These are phyloP conservation scores for Conomelus anceps DNA, from an alignment of 2,888 invertebrate species.

Conservation along the genomic window DNA sequence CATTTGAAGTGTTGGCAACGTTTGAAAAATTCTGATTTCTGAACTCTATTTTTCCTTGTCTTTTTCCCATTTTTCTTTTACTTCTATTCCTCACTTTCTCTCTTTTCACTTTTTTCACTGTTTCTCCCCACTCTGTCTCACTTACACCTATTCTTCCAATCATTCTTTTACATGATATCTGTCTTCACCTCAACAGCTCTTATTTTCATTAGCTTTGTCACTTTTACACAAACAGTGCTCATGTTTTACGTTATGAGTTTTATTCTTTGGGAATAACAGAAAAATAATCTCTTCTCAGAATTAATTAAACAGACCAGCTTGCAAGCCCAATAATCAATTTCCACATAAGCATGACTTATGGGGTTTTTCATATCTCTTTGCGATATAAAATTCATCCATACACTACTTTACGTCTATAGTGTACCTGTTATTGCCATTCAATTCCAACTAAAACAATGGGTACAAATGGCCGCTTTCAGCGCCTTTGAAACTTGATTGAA, in stretches of 20 bases:
- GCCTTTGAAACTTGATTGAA: too few species aligned
- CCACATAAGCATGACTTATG: not conserved
- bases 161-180: not conserved
- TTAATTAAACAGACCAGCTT: not conserved
- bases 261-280: not conserved
- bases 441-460: too few species aligned
- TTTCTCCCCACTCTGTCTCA: too few species aligned
- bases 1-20: not conserved
- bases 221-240: not conserved
- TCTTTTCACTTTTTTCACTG: not conserved
- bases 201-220: not conserved
- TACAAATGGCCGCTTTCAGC: too few species aligned
- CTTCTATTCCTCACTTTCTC: not conserved
- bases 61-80: not conserved
- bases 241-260: not conserved
- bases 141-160: too few species aligned
- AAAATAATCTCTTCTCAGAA: not conserved
- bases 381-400: not conserved
- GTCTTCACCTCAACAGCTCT: not conserved
- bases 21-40: not conserved
- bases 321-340: not conserved
- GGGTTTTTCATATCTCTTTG: not conserved
- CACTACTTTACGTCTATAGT: too few species aligned
- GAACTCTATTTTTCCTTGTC: too few species aligned
- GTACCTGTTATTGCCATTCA: too few species aligned